These are phyloP conservation scores for Sphinx pinastri DNA, from an alignment of 2,888 invertebrate species.

Conservation along the genomic window DNA sequence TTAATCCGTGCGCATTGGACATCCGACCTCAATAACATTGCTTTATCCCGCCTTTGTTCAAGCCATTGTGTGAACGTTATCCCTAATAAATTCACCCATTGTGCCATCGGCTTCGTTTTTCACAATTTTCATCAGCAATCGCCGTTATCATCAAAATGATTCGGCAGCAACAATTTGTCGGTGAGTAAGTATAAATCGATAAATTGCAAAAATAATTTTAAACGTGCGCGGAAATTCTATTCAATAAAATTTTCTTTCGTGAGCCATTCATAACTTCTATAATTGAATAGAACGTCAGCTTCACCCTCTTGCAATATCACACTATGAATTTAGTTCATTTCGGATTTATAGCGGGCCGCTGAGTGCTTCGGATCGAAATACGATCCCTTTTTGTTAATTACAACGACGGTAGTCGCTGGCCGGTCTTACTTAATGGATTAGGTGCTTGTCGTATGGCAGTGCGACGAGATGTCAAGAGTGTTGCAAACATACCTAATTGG, in stretches of 20 bases:
- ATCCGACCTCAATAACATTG: constrained; percentile 40
- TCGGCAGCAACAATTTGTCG: constrained; percentile 57
- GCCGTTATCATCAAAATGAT: constrained; percentile 49
- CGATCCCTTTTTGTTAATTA: constrained; percentile 66
- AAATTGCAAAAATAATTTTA: constrained; percentile 66
- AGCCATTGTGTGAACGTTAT: constrained; percentile 40
- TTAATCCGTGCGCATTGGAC: constrained; percentile 37
- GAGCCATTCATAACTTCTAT: constrained; percentile 75
- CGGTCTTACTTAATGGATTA: constrained; percentile 64
- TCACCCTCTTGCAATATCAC: constrained; percentile 63
- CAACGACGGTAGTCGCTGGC: constrained; percentile 48
- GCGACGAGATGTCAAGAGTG: constrained; percentile 55
- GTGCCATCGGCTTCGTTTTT: constrained; percentile 45
- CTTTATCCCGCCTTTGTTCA: constrained; percentile 39
- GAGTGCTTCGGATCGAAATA: constrained; percentile 37
- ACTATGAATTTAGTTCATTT: constrained; percentile 64
- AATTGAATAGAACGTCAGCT: constrained; percentile 73
- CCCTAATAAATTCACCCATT: constrained; percentile 49
- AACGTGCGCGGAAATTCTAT: constrained; percentile 64
- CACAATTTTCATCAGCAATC: constrained; percentile 46
- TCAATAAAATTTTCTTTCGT: constrained; percentile 71
- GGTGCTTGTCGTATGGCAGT: constrained; percentile 52
- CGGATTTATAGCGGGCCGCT: constrained; percentile 49
- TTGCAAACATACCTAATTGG: constrained; percentile 43
- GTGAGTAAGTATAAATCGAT: constrained; percentile 61